Conservation (phyloP, 2,797 vertebrate species). For the Anisognathus igniventris region DNA sequence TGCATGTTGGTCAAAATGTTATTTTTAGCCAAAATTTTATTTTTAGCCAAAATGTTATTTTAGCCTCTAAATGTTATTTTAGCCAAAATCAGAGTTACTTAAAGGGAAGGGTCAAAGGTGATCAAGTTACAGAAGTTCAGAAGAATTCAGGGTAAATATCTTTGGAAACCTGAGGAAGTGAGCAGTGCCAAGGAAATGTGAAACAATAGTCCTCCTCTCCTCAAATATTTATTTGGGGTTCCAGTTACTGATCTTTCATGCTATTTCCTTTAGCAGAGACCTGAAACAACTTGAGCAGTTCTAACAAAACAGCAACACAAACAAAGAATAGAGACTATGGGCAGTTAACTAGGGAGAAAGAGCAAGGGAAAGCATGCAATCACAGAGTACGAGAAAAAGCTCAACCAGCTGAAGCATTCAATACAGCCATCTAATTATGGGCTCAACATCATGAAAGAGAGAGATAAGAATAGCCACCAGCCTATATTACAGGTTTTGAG, state of each 20-base stretch:
- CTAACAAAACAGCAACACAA: neutral
- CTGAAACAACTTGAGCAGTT: neutral
- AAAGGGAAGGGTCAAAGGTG: neutral
- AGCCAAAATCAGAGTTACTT: neutral
- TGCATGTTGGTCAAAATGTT: neutral
- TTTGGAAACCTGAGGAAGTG: neutral
- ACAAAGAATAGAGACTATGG: neutral
- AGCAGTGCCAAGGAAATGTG: neutral
- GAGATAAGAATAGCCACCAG: neutral
- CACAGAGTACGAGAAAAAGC: neutral
- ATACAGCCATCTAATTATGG: slow-evolving; percentile 9
- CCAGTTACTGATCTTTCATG: neutral
- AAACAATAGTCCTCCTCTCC: neutral
- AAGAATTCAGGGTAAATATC: neutral
- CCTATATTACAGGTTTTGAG: neutral
- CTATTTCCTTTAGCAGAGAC: neutral
- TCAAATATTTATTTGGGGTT: slow-evolving; percentile 31
- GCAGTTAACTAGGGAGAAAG: neutral
- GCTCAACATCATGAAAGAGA: neutral
- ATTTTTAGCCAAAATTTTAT: neutral
- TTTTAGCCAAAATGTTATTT: neutral
- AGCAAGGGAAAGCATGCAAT: neutral
- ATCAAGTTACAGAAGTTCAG: neutral
- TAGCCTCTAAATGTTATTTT: neutral
- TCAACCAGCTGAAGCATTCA: neutral